Conservation (phyloP, 2,797 vertebrate genomes). For the Cryptoblepharus egeriae region DNA sequence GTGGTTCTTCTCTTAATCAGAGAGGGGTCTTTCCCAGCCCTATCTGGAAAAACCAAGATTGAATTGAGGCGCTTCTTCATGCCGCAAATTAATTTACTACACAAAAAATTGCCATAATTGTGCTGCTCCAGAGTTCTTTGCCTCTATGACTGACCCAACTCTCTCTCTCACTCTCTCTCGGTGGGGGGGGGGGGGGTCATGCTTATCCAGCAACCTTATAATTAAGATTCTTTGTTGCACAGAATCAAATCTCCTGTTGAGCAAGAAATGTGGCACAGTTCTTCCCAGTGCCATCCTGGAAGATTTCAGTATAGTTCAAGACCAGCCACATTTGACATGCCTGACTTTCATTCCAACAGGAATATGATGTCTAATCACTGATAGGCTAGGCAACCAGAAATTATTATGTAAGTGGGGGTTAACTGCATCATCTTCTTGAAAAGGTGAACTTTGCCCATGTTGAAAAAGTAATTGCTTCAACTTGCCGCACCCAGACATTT, state of each 20-base stretch:
- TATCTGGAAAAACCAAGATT: no score
- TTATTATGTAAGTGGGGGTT: conserved; percentile 46
- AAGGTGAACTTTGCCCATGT: conserved; percentile 44
- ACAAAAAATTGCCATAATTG: background rate
- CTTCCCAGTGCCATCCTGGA: conserved; percentile 38
- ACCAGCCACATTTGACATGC: conserved; percentile 59
- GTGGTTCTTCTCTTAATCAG: no score
- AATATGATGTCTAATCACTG: conserved; percentile 58
- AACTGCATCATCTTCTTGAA: conserved; percentile 57
- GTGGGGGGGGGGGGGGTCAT: background rate
- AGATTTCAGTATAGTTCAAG: conserved; percentile 59
- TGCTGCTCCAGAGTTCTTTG: background rate
- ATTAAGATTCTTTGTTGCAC: background rate
- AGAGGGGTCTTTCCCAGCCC: no score
- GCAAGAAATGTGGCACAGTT: background rate
- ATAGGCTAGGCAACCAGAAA: conserved; percentile 49
- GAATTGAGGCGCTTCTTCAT: no score
- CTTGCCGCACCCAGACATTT: conserved; percentile 54
- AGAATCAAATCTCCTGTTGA: background rate
- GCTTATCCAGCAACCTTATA: background rate
- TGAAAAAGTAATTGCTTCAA: conserved; percentile 51
- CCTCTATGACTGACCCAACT: background rate
- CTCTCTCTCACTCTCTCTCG: no score
- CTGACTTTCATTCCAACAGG: conserved; percentile 61
- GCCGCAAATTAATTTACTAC: no score